Evolutionary conservation across 2,113 vertebrate genomes (phyloP).

Genomic region (Megalops atlanticus): DNA sequence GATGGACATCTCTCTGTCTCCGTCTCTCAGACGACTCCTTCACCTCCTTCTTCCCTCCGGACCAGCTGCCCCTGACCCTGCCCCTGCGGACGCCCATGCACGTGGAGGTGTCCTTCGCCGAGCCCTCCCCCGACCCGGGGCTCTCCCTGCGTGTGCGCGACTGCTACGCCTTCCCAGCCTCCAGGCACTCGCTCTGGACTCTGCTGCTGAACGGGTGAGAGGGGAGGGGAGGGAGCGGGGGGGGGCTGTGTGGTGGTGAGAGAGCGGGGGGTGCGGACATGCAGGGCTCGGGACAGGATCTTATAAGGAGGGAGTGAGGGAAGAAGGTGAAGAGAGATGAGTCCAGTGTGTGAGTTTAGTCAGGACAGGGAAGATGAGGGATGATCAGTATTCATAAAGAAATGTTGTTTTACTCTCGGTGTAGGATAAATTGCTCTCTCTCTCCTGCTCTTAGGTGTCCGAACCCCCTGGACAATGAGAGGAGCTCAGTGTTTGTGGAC

Average conservation of each 20-base stretch:
- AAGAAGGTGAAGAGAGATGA: no score
- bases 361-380: background rate
- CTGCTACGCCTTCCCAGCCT: constrained; percentile 65
- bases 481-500: constrained; percentile 57
- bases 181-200: constrained; percentile 63
- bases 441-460: constrained; percentile 53
- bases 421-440: background rate
- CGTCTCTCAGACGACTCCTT: constrained; percentile 59
- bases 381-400: no score
- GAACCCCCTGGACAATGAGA: constrained; percentile 59
- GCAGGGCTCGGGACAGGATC: background rate
- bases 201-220: constrained; percentile 65
- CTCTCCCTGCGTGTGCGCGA: constrained; percentile 60
- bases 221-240: no score
- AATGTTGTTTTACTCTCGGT: background rate
- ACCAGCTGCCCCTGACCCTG: constrained; percentile 57
- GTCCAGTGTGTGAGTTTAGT: no score
- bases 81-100: constrained; percentile 49
- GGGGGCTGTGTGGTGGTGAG: background rate
- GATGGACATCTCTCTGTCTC: background rate
- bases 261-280: background rate
- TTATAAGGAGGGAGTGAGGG: background rate
- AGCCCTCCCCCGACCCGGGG: constrained; percentile 48
- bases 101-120: constrained; percentile 59
- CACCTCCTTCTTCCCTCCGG: constrained; percentile 52